Base-by-base conservation (phyloP, 2,797 vertebrate genomes). In the Dendrocincla fuliginosa region DNA sequence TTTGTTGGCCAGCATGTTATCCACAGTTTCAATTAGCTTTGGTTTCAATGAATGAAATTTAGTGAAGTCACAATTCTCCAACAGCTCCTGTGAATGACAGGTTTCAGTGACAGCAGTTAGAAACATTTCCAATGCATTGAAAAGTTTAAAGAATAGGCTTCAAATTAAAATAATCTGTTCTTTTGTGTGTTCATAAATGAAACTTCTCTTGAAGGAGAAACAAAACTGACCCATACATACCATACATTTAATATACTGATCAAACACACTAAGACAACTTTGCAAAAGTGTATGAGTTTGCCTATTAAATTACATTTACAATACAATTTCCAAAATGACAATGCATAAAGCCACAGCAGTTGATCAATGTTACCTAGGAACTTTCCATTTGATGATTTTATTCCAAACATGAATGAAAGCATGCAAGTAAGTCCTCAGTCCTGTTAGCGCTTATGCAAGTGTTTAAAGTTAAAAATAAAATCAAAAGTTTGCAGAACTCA, bases 11-110 rank as follows among this genome's bases (percentile, higher is more conserved):
- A 99, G 92, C 99, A 99, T 99, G 97, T 99, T 99, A 95, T 99
- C 99, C 94, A 99, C 99, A 0, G 98, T 97, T 97, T 99, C 99
- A 16, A 99, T 98, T 71, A 99, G 97, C 95, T 99, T 99, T 70
- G 98, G 98, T 97, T 99, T 99, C 96, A 99, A 97, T 1, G 99
- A 98, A 37, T 99, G 99, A 97, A 99, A 99, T 92, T 99, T 99
- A 64, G 98, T 98, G 97, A 99, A 99, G 98, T 99, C 99, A 9
- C 98, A 99, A 93, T 98, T 98, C 97, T 99, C 99, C 75, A 99
- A 80, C 97, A 98, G 98, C 74, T 99, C 99, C 99, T 99, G 98
- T 46, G 67, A 95, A 96, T 11, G 46, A 95, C 67, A 67, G 25
- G 18, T 91, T 94, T 84, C 65, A 75, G 27, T 13, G 42, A 89